Evolutionary conservation across 2,888 invertebrate species (phyloP), one percentile per base, ranked within the genome.

Genomic region (Cryptocephalus moraei): DNA sequence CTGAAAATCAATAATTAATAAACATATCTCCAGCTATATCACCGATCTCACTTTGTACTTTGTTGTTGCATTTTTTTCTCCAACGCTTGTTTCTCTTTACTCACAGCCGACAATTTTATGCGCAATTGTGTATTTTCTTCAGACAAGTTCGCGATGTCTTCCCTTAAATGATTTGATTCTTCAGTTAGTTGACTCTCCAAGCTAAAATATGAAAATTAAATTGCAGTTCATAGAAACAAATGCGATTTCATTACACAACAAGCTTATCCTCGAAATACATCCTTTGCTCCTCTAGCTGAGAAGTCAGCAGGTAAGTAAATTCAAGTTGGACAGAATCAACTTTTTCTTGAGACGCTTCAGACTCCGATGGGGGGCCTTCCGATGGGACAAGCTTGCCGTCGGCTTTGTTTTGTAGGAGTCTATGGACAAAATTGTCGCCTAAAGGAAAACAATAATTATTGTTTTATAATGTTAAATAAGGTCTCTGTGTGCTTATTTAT

Each of bases 341-440:
- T 73, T 97, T 99, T 59, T 91, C 92, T 55, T 82, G 73, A 32
- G 76, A 75, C 4, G 68, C 72, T 53, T 75, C 76, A 41, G 75
- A 75, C 55, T 79, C 80, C 42, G 77, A 75, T 22, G 77, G 75
- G 1, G 80, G 81, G 0, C 84, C 83, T 46, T 81, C 81, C 1
- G 82, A 77, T 10, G 88, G 84, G 10, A 99, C 95, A 62, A 96
- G 76, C 71, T 97, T 97, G 14, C 96, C 97, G 73, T 97, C 97
- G 10, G 84, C 82, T 73, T 97, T 95, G 71, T 92, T 96, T 73
- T 96, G 96, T 14, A 99, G 82, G 36, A 99, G 75, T 10, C 99
- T 82, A 73, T 95, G 95, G 9, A 61, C 61, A 41, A 62, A 60
- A 50, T 61, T 61, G 39, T 62, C 60, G 32, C 60, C 59, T 58